Evolutionary conservation across 1,140 invertebrate species (phyloP), one percentile per base, ranked within the genome.

Genomic region (Oscheius sp.): DNA sequence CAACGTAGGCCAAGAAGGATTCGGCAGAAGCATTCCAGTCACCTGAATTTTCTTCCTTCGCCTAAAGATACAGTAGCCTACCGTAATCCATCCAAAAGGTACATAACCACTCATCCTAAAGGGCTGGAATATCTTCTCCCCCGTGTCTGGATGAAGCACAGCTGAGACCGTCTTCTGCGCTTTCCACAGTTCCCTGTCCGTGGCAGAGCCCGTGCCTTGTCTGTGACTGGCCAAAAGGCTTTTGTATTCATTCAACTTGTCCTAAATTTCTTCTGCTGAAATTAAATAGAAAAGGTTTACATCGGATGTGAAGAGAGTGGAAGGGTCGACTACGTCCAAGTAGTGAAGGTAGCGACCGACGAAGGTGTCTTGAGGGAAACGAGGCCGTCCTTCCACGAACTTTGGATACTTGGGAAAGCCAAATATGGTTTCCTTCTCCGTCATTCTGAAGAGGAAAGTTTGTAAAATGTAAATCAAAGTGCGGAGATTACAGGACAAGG

Each of bases 81-180:
- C 86, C 65, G 87, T 85, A 65, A 86, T 86, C 66, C 85, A 80
- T 61, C 87, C 87, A 82, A 88, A 88, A 18, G 87, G 87, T 23
- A 88, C 87, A 82, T 84, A 88, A 23, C 87, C 87, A 74, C 85
- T 86, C 87, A 88, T 88, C 65, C 87, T 80, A 75, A 88, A 88
- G 38, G 87, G 86, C 84, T 86, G 86, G 35, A 87, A 84, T 2
- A 88, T 84, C 74, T 87, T 87, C 55, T 88, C 81, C 7, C 86
- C 86, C 1, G 87, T 88, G 70, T 88, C 87, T 55, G 87, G 87
- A 81, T 88, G 87, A 36, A 87, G 84, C 32, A 87, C 87, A 2
- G 87, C 85, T 82, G 86, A 76, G 74, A 86, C 87, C 10, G 87
- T 82, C 77, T 87, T 88, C 76, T 87, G 87, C 7, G 87, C 87